A percentile compares a stretch with the other conserved stretches of the same genome.
These are phyloP conservation scores for Crypturellus tataupa DNA, from an alignment of 2,797 vertebrate species.

Conservation along the genomic window DNA sequence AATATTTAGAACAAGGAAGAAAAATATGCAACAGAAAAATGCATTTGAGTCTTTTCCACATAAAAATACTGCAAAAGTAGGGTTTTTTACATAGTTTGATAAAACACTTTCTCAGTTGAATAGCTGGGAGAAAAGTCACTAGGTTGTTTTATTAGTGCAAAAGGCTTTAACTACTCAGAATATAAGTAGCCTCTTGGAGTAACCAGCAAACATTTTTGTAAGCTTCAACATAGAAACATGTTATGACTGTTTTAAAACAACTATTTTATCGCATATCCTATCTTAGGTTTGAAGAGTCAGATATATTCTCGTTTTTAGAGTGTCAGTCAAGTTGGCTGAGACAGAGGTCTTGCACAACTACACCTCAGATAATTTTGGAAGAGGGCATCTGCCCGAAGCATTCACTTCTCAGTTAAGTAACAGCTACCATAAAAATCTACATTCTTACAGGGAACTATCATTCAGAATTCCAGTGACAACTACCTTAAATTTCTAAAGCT, in stretches of 20 bases:
- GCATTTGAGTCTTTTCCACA: neutral
- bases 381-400: neutral
- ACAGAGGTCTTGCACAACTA: neutral
- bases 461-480: neutral
- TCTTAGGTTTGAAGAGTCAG: neutral
- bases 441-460: neutral
- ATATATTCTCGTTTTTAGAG: neutral
- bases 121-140: neutral
- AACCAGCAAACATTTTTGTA: neutral
- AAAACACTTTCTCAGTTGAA: neutral
- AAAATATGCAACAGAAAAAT: neutral
- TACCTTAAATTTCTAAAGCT: neutral
- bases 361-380: neutral
- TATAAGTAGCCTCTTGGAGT: rapidly evolving
- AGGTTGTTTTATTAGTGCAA: neutral
- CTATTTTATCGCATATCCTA: neutral
- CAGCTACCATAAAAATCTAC: neutral
- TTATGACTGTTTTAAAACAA: neutral
- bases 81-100: too few species aligned
- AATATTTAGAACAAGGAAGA: neutral
- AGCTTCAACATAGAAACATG: neutral
- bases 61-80: neutral
- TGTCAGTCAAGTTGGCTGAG: rapidly evolving
- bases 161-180: neutral
- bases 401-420: neutral